Evolutionary conservation across 2,888 invertebrate species (phyloP), one percentile per base, ranked within the genome.

Genomic region (Aspidiotus destructor): DNA sequence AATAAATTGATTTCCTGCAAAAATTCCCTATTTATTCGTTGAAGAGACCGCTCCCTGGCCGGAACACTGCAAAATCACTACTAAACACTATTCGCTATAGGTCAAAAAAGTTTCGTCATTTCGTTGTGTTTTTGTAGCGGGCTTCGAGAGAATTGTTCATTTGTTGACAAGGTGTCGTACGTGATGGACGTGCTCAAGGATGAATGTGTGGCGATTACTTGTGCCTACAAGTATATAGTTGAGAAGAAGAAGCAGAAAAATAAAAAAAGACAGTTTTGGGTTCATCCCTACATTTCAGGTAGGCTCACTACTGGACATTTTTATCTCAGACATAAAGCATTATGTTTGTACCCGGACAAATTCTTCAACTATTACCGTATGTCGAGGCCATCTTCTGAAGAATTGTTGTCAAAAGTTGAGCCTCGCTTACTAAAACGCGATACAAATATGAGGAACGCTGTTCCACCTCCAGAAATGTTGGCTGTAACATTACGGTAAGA

Each of bases 341-440:
- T 69, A 7, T 10, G 62, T 11, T 42, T 15, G 44, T 54, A 62
- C 48, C 62, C 55, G 41, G 53, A 69, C 28, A 69, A 62, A 55
- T 69, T 69, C 10, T 62, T 69, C 41, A 54, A 61, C 28, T 62
- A 69, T 62, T 69, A 62, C 57, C 54, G 62, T 52, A 69, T 69
- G 69, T 69, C 44, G n/a, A 62, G 62, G 40, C 53, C 61, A 54
- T 42, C 69, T 42, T 62, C 62, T n/a, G 41, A 62, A 42, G 57
- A 62, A 62, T 62, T 62, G 53, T 55, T 69, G 13, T 55, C 53
- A 42, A 55, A 44, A 40, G 62, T 69, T 16, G 11, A 60, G 41
- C 10, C 48, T 54, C 28, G 42, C 54, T 62, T 62, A 55, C 44
- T n/a, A 48, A 44, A 53, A 52, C 48, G 60, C 48, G 41, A 68